These are phyloP conservation scores for Pachycephus smyrnensis DNA, from an alignment of 2,888 invertebrate genomes.

Conservation along the genomic window DNA sequence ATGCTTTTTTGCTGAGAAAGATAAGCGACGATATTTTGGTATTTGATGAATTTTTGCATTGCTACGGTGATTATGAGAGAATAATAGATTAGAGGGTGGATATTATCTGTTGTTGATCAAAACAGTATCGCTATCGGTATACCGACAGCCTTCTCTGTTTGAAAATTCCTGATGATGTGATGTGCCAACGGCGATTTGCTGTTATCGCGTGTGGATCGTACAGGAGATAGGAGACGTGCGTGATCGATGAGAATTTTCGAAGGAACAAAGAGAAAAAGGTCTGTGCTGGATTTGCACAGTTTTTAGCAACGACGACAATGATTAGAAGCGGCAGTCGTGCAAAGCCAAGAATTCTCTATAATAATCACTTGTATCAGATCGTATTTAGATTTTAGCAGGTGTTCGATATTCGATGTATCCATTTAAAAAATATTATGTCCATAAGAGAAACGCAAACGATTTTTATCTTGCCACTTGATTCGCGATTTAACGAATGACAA, in stretches of 20 bases:
- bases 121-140: not conserved
- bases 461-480: not conserved
- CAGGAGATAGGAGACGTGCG: not conserved
- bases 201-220: not conserved
- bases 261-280: not conserved
- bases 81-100: not conserved
- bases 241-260: not conserved
- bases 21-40: not conserved
- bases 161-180: not conserved
- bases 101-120: not conserved
- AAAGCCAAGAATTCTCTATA: too few relatives aligned
- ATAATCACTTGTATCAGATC: too few relatives aligned
- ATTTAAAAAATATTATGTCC: not conserved
- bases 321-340: not conserved
- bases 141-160: not conserved
- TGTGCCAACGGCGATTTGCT: not conserved
- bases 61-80: not conserved
- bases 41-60: not conserved
- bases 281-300: not conserved
- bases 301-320: not conserved
- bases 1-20: not conserved
- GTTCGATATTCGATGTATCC: not conserved
- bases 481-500: not conserved
- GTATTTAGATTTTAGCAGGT: not conserved
- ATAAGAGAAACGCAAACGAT: not conserved